Base-by-base conservation (phyloP, 2,113 vertebrate genomes). In the Turdus rufiventris region DNA sequence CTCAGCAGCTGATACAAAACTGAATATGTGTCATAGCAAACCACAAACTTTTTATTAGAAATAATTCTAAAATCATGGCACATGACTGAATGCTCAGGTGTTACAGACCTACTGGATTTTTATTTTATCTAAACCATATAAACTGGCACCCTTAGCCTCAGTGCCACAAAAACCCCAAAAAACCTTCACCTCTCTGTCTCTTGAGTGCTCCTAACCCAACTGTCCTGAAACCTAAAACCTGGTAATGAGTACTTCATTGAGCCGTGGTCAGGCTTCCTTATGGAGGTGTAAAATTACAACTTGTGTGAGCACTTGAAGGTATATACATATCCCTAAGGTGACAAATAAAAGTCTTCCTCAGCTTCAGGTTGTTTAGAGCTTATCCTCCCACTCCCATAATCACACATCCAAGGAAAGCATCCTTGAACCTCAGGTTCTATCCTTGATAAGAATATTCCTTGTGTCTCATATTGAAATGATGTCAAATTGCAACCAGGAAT, bases 391-490 rank as follows among this genome's bases (percentile, higher is more conserved):
- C 31, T 86, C 29, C 25, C 17, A 38, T 45, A 79, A 75, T 45
- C 6, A 3, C 2, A 5, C 16, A 53, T 8, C 56, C 33, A 72
- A 50, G 23, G 47, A 56, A 83, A 80, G 2, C 5, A 60, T 36
- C 43, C 72, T 71, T 88, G 58, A 93, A 68, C 31, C 65, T 42
- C 45, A 62, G 16, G 10, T 23, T 86, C 16, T 54, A 34, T 50
- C 10, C 9, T 47, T 50, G 26, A 19, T 73, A 91, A 76, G 63
- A 91, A 65, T 34, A 26, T 5, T 70, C 48, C 43, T 78, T 3
- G 0, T 4, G 4, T 47, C 34, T 48, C 18, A 6, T 42, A 56
- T 19, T 50, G 19, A 80, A 91, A 89, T 1, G 0, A 61, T 2
- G 2, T 36, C 29, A 76, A 8, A 75, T 48, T 68, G 16, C 23